Conservation (phyloP, 2,797 vertebrate genomes). For the Gallirallus australis region DNA sequence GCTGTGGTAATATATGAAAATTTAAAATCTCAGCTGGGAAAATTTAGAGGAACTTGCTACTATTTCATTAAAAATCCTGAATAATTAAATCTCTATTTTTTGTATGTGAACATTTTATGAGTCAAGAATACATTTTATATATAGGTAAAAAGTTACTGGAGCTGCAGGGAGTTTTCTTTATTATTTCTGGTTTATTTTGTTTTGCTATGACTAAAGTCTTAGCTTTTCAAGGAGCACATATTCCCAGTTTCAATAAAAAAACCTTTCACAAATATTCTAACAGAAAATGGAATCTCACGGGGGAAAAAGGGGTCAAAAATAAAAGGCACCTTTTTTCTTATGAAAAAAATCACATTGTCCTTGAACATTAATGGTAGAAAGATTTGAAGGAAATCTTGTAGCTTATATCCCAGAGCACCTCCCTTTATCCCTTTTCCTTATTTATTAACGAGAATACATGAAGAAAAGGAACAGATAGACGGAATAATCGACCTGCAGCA, state of each 20-base stretch:
- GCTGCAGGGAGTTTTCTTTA: neutral
- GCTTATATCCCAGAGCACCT: neutral
- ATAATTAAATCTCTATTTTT: neutral
- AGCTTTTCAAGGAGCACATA: neutral
- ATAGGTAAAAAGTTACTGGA: neutral
- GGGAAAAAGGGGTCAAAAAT: too few species aligned
- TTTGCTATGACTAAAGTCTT: neutral
- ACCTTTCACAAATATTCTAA: neutral
- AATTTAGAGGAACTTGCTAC: neutral
- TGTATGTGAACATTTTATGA: neutral
- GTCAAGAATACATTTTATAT: neutral
- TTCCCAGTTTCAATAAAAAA: neutral
- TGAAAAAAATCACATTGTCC: neutral
- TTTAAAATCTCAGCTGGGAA: neutral
- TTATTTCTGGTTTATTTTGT: neutral
- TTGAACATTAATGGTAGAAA: neutral
- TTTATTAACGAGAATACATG: neutral
- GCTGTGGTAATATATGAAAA: neutral
- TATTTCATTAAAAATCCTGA: neutral
- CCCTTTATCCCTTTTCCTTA: neutral
- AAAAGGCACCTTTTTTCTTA: neutral
- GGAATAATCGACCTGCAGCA: neutral
- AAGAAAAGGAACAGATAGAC: neutral
- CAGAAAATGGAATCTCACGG: neutral
- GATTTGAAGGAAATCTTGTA: neutral